phyloP scores from a whole-genome alignment of 1,140 invertebrate species.

The Pseudomyrmex gracilis region DNA sequence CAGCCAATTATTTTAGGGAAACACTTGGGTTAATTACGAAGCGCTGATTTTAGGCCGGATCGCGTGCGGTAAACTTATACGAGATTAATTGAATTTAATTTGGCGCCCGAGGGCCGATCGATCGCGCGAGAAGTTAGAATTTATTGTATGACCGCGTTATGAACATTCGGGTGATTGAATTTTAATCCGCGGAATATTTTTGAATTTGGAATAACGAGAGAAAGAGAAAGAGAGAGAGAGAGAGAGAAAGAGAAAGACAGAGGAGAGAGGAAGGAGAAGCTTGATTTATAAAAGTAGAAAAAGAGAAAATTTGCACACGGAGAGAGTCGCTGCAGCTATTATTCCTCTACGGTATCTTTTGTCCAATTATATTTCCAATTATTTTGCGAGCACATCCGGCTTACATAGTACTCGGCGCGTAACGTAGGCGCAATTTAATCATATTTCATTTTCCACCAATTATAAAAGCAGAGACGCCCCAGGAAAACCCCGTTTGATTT shows the following conservation, averaged over 20 bases:
- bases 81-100: slow-evolving; percentile 73
- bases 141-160: slow-evolving; percentile 48
- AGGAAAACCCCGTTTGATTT: slow-evolving; percentile 29
- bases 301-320: not conserved
- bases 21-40: slow-evolving; percentile 64
- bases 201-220: slow-evolving; percentile 32
- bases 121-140: slow-evolving; percentile 28
- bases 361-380: slow-evolving; percentile 65
- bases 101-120: not conserved
- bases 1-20: slow-evolving; percentile 65
- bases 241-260: not conserved
- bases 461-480: slow-evolving; percentile 20
- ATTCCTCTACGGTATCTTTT: slow-evolving; percentile 40
- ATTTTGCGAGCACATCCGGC: slow-evolving; percentile 53
- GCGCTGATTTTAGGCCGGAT: slow-evolving; percentile 57
- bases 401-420: slow-evolving; percentile 50
- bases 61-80: slow-evolving; percentile 45
- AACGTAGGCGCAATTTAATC: slow-evolving; percentile 58
- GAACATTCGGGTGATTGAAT: slow-evolving; percentile 62
- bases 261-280: not conserved
- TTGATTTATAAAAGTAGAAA: slow-evolving; percentile 58
- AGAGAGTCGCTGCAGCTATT: slow-evolving; percentile 8
- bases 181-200: slow-evolving; percentile 61
- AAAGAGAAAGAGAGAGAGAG: not conserved
- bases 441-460: slow-evolving; percentile 49